Evolutionary conservation across 2,113 vertebrate species (phyloP), one percentile per base, ranked within the genome.

Genomic region (Pygoscelis antarcticus): DNA sequence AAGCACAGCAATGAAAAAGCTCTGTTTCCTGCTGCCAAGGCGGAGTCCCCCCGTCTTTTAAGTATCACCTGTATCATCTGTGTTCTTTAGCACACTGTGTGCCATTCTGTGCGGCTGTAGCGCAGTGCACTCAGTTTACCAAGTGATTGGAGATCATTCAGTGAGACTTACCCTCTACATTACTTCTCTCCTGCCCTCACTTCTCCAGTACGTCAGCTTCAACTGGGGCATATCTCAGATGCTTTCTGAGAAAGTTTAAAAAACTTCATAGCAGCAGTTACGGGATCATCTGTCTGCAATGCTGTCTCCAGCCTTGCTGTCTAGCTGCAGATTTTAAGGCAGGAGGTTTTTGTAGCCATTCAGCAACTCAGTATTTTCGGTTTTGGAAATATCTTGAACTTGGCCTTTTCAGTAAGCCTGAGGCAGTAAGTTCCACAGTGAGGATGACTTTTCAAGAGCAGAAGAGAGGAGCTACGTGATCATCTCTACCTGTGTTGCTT

Each of bases 201-300:
- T 64, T 49, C 42, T 27, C n/a, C 69, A 51, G 13, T 40, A 4
- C 26, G 29, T n/a, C 47, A 38, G 13, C 60, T 16, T 52, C 57
- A 79, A 1, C 46, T 30, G 69, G 44, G 22, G 5, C 2, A 1
- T 26, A 7, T 46, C 75, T 60, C 62, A 21, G 2, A 29, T 51
- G 46, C 38, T 17, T 55, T 42, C 69, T 21, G 32, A 49, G 77
- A 15, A 86, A n/a, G 10, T 23, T 32, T 38, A 19, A 11, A 70
- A 44, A 75, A 54, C 58, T 70, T 69, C 22, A 8, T 19, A 64
- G 57, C 64, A 83, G 75, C 65, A 25, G 26, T 13, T 81, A 5
- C 0, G 2, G n/a, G 49, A 21, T 70, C 13, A 2, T 34, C 42
- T 68, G 21, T 51, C 55, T 52, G 46, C n/a, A 7, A 0, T n/a